Evolutionary conservation across 2,113 vertebrate genomes (phyloP).

Genomic region (Gymnarchus niloticus): DNA sequence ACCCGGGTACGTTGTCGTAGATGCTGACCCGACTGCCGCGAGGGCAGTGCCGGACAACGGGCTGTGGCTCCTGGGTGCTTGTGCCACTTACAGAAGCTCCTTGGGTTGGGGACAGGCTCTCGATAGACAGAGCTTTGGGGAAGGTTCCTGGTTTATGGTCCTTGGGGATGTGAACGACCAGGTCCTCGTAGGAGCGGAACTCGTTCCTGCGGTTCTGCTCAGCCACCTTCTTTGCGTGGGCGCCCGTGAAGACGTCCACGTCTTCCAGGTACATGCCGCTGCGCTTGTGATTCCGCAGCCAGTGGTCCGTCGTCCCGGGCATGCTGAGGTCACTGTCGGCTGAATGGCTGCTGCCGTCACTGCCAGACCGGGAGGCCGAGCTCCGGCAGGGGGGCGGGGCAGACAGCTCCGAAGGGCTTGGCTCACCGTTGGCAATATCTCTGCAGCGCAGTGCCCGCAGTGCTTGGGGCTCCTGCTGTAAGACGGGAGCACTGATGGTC

Average conservation of each 20-base stretch:
- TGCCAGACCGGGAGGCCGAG: conserved; percentile 58
- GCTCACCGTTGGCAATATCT: conserved; percentile 71
- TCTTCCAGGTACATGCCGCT: conserved; percentile 89
- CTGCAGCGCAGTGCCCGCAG: conserved; percentile 69
- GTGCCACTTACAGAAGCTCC: conserved; percentile 62
- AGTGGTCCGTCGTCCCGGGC: conserved; percentile 72
- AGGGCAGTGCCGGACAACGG: conserved; percentile 70
- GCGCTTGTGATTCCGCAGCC: conserved; percentile 70
- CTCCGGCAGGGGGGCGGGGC: conserved; percentile 34
- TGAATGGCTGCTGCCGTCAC: conserved; percentile 75
- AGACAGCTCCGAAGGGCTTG: conserved; percentile 38
- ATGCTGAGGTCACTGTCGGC: conserved; percentile 72
- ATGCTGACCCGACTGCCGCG: conserved; percentile 76
- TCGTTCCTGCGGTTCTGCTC: conserved; percentile 73
- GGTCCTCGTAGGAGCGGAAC: conserved; percentile 85
- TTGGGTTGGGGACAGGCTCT: conserved; percentile 80
- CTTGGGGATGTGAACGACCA: conserved; percentile 89
- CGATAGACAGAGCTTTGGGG: conserved; percentile 93
- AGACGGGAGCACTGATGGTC: conserved; percentile 77
- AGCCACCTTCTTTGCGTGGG: conserved; percentile 55
- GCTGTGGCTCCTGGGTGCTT: conserved; percentile 58
- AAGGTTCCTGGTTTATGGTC: conserved; percentile 98
- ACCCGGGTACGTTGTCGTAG: conserved; percentile 88
- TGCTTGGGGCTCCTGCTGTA: conserved; percentile 75
- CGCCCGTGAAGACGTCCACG: conserved; percentile 69